Evolutionary conservation across 2,113 vertebrate genomes (phyloP).

Genomic region (Brachyistius frenatus): DNA sequence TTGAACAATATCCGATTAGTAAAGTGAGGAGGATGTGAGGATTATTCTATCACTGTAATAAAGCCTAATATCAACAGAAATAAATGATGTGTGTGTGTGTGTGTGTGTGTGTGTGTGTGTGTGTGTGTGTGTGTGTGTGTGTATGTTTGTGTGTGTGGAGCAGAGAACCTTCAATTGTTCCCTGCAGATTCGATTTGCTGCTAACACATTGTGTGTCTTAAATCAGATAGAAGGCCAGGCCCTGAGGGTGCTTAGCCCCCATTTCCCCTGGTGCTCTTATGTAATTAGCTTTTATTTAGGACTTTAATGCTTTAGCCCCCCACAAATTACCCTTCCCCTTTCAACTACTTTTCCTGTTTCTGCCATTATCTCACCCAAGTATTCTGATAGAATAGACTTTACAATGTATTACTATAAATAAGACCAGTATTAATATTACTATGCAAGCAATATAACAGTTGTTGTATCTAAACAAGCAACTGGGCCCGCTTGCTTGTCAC

Average conservation of each 20-base stretch:
- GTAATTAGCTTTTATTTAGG: constrained; percentile 79
- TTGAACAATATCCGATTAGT: background rate
- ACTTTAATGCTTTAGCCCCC: constrained; percentile 63
- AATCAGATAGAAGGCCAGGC: constrained; percentile 79
- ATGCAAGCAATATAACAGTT: background rate
- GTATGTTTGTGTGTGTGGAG: constrained; percentile 10
- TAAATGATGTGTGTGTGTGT: constrained; percentile 12
- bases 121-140: constrained; percentile 8
- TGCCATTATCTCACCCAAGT: constrained; percentile 1
- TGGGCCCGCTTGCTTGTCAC: background rate
- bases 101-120: background rate
- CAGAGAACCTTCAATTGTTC: constrained; percentile 73
- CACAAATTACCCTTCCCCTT: constrained; percentile 28
- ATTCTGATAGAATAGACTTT: constrained; percentile 9
- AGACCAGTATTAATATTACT: background rate
- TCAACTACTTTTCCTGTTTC: constrained; percentile 21
- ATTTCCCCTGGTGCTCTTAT: constrained; percentile 73
- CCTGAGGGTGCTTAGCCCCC: constrained; percentile 62
- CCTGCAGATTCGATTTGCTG: constrained; percentile 79
- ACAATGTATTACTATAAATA: background rate
- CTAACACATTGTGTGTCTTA: constrained; percentile 80
- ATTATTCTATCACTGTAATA: constrained; percentile 6
- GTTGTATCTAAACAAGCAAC: background rate
- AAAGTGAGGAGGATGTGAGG: background rate
- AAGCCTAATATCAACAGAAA: constrained; percentile 36